Evolutionary conservation across 92 coral and sea anemone species (phyloP), one percentile per base, ranked within the genome.

Genomic region (Pocillopora grandis): DNA sequence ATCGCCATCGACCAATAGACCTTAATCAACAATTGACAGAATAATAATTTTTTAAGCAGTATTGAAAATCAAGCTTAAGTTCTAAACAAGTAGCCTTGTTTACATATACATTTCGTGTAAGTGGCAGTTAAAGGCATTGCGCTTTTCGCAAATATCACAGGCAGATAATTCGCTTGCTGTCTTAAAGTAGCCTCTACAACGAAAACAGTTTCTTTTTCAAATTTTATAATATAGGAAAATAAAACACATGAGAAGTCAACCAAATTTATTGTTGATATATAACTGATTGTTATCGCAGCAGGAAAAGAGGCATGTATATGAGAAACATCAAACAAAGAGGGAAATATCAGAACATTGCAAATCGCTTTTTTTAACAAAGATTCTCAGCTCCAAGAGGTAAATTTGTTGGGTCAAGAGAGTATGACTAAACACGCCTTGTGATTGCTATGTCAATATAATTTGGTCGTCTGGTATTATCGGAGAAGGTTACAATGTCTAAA

Each of bases 251-350:
- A 13, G 52, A 36, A 68, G 23, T 48, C 72, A 68, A 68, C 5
- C 52, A 36, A 9, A 36, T 5, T 36, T 23, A 66, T 23, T n/a
- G 13, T 27, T 66, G 23, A 37, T 27, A 66, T 12, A 14, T 66
- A 13, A 66, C 33, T 37, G 48, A 16, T 79, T 21, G 20, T 14
- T 70, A 19, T 81, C 77, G 67, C 85, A 81, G 77, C 85, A 70
- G 77, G 85, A n/a, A 61, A 33, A 21, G 62, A 59, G 2, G 62
- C 36, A 1, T 69, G 77, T 42, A 3, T 15, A 13, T 20, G 8
- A 14, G 21, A 57, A 68, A 80, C 58, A 67, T 23, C 4, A 10
- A 52, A 48, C 31, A 42, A 21, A 17, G 2, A 33, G 52, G 36
- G 33, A n/a, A 58, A 59, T 10, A 76, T 58, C 79, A 76, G 23